These are phyloP conservation scores for Meteorus colon DNA, from an alignment of 2,888 invertebrate genomes.

Conservation along the genomic window DNA sequence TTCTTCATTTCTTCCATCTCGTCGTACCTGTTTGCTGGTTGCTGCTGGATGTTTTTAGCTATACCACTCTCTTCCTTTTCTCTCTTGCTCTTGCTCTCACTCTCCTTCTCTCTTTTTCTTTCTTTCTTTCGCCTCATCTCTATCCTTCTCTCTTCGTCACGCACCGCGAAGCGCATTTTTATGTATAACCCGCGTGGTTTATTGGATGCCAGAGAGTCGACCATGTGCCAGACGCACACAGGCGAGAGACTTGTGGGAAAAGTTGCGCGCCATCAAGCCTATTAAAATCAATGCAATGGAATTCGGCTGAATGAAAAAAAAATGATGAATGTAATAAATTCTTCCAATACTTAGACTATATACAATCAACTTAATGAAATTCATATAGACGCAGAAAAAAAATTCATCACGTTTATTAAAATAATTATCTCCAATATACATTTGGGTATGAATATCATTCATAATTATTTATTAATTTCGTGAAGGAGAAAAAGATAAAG, in stretches of 20 bases:
- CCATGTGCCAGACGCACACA: constrained; percentile 5
- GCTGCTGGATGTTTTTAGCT: constrained; percentile 44
- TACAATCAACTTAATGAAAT: not conserved
- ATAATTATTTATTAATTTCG: not conserved
- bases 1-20: constrained; percentile 1
- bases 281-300: constrained; percentile 1
- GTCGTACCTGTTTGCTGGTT: constrained; percentile 9
- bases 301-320: constrained; percentile 20
- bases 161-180: constrained; percentile 31
- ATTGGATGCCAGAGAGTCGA: constrained; percentile 32
- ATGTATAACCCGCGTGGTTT: constrained; percentile 25
- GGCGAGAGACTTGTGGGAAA: constrained; percentile 1
- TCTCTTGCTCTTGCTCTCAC: not conserved
- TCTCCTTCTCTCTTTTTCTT: constrained; percentile 9
- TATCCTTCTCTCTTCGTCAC: constrained; percentile 29
- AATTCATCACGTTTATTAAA: too few species aligned
- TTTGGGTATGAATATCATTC: not conserved
- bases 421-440: not conserved
- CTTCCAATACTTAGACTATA: not conserved
- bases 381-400: too few species aligned
- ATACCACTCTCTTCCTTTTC: constrained; percentile 28
- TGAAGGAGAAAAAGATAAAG: not conserved
- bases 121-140: not conserved
- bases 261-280: constrained; percentile 1
- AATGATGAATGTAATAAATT: not conserved